Conservation (phyloP, 2,888 invertebrate species). For the Thecophora atra region DNA sequence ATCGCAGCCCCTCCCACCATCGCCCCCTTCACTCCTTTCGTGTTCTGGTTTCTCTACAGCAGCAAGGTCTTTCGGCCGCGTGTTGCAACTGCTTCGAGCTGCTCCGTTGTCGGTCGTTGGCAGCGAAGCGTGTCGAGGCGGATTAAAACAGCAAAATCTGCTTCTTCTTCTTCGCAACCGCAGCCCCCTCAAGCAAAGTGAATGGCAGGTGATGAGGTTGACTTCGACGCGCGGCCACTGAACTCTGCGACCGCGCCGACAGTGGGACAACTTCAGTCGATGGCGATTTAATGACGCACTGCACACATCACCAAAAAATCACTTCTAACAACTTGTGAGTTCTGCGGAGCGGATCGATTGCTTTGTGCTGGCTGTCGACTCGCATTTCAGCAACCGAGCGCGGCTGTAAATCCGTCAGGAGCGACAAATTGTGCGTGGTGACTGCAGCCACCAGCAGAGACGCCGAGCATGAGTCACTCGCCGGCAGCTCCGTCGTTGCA, state of each 20-base stretch:
- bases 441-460: neutral
- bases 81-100: constrained; percentile 26
- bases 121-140: constrained; percentile 10
- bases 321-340: too few species aligned
- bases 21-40: too few species aligned
- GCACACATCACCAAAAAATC: too few species aligned
- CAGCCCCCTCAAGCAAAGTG: neutral
- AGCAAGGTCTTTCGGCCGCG: constrained; percentile 26
- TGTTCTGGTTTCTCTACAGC: neutral
- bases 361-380: constrained; percentile 18
- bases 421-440: constrained; percentile 32
- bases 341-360: too few species aligned
- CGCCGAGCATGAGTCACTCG: constrained; percentile 17
- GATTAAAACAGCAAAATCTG: constrained; percentile 9
- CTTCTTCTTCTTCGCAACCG: neutral
- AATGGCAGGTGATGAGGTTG: constrained; percentile 25
- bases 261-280: too few species aligned
- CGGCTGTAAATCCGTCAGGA: constrained; percentile 14
- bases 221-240: constrained; percentile 12
- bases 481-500: neutral
- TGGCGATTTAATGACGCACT: too few species aligned
- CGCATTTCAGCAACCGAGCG: constrained; percentile 24
- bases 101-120: constrained; percentile 22
- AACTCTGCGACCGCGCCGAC: constrained; percentile 15
- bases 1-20: too few species aligned